A percentile compares a stretch with the other conserved stretches of the same genome.
Conservation (phyloP, 2,888 invertebrate species). For the Hirtodrosophila trivittata region DNA sequence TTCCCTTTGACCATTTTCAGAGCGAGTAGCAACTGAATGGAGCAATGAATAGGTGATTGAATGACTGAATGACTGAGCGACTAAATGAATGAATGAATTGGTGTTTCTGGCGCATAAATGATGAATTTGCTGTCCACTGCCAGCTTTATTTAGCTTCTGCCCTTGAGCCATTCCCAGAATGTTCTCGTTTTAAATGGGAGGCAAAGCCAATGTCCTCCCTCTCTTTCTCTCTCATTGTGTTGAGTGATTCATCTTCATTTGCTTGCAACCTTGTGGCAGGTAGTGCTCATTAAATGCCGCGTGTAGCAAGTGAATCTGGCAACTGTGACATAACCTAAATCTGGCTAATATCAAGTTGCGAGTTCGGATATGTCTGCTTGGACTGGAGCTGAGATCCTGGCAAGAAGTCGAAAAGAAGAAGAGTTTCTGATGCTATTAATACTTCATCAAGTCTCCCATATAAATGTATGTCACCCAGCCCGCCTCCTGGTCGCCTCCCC, state of each 20-base stretch:
- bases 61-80: constrained; percentile 27
- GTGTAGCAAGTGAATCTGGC: constrained; percentile 14
- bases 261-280: not conserved
- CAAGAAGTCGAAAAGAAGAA: constrained; percentile 27
- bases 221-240: not conserved
- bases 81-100: constrained; percentile 12
- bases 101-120: not conserved
- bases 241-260: constrained; percentile 13
- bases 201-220: too few species aligned
- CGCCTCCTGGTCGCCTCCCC: not conserved
- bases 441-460: constrained; percentile 65
- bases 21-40: constrained; percentile 17
- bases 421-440: constrained; percentile 66
- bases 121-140: constrained; percentile 60
- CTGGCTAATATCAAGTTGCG: constrained; percentile 16
- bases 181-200: too few species aligned
- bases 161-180: too few species aligned
- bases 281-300: constrained; percentile 15
- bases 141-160: constrained; percentile 37
- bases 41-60: constrained; percentile 16
- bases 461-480: constrained; percentile 47
- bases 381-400: not conserved
- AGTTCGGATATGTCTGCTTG: not conserved
- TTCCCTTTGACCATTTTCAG: constrained; percentile 11
- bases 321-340: constrained; percentile 37